Percentiles rank a stretch among this genome's conserved stretches.
Conservation (phyloP, 2,797 vertebrate genomes). For the Periparus ater region DNA sequence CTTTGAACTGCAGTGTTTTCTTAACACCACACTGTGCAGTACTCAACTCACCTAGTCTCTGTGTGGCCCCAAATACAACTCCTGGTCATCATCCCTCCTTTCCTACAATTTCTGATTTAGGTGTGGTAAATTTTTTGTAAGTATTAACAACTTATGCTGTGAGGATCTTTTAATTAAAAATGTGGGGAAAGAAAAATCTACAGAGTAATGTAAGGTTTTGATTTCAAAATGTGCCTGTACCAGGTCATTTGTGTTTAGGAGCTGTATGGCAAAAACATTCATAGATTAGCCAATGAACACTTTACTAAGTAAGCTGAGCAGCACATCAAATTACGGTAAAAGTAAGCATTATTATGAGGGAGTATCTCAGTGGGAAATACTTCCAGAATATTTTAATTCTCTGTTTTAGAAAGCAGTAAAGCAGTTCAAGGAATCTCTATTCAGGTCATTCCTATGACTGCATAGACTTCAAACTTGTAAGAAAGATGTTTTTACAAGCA, state of each 20-base stretch:
- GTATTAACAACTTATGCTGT: not conserved
- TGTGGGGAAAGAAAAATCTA: fast-evolving
- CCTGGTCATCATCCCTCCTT: not conserved
- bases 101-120: not conserved
- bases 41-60: not conserved
- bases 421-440: not conserved
- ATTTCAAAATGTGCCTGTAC: not conserved
- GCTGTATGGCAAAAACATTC: not conserved
- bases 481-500: not conserved
- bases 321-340: not conserved
- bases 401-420: not conserved
- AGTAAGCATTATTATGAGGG: not conserved
- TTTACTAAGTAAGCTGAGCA: not conserved
- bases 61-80: not conserved
- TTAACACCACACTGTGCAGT: fast-evolving
- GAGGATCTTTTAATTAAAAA: not conserved
- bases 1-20: not conserved
- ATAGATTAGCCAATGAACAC: not conserved
- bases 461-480: not conserved
- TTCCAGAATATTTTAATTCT: not conserved
- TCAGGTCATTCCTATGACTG: not conserved
- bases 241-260: not conserved
- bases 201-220: not conserved
- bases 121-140: not conserved
- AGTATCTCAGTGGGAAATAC: not conserved